Percentiles rank a stretch among this genome's conserved stretches.
phyloP scores from a whole-genome alignment of 2,888 invertebrate genomes.

The Alentia gelatinosa region DNA sequence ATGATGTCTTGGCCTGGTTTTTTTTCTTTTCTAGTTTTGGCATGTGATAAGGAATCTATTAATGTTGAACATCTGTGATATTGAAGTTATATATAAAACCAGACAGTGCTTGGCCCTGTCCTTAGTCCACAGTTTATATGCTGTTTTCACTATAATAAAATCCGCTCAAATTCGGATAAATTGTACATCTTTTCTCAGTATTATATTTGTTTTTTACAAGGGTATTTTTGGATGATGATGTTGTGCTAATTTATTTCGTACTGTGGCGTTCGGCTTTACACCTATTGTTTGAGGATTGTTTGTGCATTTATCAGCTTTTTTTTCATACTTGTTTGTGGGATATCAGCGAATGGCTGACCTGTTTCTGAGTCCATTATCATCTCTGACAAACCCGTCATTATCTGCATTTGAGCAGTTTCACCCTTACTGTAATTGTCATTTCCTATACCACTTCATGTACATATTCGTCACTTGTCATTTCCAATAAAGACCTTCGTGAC shows the following conservation, averaged over 20 bases:
- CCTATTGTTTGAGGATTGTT: not conserved
- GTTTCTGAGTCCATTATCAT: not conserved
- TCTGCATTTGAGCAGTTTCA: not conserved
- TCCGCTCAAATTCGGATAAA: not conserved
- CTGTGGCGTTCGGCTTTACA: not conserved
- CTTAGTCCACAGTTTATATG: not conserved
- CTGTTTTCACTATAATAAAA: not conserved
- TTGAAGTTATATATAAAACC: not conserved
- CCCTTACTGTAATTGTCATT: not conserved
- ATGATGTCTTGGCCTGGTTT: not conserved
- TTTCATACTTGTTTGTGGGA: not conserved
- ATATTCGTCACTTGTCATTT: not conserved
- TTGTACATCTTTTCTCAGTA: conserved; percentile 39
- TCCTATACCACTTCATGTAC: not conserved
- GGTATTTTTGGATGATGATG: not conserved
- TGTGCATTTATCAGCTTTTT: not conserved
- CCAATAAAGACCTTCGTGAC: not conserved
- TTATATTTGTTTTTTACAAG: conserved; percentile 1
- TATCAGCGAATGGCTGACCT: not conserved
- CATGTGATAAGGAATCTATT: not conserved
- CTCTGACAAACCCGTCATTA: not conserved
- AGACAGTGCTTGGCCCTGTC: not conserved
- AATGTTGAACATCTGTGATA: not conserved
- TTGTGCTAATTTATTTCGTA: conserved; percentile 19
- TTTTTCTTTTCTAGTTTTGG: not conserved